Evolutionary conservation across 1,140 invertebrate genomes (phyloP).

Genomic region (Copidosoma floridanum): DNA sequence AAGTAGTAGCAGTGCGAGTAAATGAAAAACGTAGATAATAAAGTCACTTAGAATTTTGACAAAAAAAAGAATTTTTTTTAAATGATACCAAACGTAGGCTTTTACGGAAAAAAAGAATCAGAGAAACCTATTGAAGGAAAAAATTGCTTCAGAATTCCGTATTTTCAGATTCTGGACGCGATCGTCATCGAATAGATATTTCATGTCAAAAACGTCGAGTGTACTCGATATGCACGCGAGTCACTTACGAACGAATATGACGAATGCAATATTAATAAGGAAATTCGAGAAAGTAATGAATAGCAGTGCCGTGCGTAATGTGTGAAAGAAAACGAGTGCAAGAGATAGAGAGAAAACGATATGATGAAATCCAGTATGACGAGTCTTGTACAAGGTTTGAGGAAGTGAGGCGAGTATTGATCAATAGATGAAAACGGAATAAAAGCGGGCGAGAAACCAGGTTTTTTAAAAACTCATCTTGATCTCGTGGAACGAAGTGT

Average conservation of each 20-base stretch:
- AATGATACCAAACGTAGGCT: neutral
- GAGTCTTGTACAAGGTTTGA: conserved; percentile 29
- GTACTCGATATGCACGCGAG: neutral
- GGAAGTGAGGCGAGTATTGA: conserved; percentile 25
- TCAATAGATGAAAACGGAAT: no score
- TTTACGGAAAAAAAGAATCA: conserved; percentile 6
- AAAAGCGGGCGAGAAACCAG: neutral
- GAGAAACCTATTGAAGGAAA: neutral
- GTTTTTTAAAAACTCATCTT: conserved; percentile 10
- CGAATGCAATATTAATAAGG: neutral
- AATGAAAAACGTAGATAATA: neutral
- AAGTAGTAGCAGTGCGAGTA: no score
- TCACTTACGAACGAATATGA: neutral
- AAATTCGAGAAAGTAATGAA: neutral
- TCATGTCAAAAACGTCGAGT: neutral
- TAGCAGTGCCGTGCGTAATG: conserved; percentile 23
- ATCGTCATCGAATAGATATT: conserved; percentile 6
- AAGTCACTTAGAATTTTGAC: neutral
- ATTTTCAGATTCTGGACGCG: conserved; percentile 6
- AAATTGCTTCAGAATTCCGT: neutral
- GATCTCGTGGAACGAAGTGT: no score
- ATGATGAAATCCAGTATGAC: conserved; percentile 10
- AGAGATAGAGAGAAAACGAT: no score
- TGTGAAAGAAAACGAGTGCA: no score
- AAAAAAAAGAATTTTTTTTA: no score